These are phyloP conservation scores for Semicossyphus pulcher DNA, from an alignment of 2,113 vertebrate species.

Conservation along the genomic window DNA sequence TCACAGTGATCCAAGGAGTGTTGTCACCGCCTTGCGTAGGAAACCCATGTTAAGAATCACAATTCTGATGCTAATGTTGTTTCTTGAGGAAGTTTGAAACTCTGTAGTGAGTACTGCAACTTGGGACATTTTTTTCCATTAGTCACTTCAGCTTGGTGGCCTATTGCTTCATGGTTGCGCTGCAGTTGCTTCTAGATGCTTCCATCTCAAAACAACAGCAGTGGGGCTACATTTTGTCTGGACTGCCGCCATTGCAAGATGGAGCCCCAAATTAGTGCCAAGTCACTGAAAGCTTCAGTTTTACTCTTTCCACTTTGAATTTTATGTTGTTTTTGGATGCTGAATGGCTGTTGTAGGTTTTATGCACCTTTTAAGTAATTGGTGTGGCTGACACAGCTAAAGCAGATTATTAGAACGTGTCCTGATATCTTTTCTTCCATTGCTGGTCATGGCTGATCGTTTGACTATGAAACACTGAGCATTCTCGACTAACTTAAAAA, in stretches of 20 bases:
- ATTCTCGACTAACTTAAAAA: constrained; percentile 2
- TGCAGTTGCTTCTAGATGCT: neutral
- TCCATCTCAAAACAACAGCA: constrained; percentile 1
- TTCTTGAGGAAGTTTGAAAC: constrained; percentile 9
- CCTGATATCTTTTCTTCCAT: neutral
- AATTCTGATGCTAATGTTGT: neutral
- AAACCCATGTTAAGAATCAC: constrained; percentile 14
- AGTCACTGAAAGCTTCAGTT: too few relatives aligned
- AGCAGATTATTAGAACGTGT: too few relatives aligned
- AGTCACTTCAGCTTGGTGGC: neutral
- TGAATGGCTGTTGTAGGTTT: too few relatives aligned
- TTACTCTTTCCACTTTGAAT: too few relatives aligned
- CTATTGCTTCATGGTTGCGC: neutral
- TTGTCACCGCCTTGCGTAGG: neutral
- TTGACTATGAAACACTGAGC: constrained; percentile 3
- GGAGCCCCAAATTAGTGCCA: neutral
- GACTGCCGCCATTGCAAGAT: constrained; percentile 2
- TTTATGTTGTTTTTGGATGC: too few relatives aligned
- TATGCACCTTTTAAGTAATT: too few relatives aligned
- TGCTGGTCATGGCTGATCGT: too few relatives aligned
- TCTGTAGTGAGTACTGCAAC: too few relatives aligned
- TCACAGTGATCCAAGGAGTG: neutral
- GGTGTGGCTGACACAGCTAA: too few relatives aligned
- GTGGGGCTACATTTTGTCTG: neutral
- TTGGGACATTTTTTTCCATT: neutral